Evolutionary conservation across 1,140 invertebrate genomes (phyloP).

Genomic region (Microplitis mediator): DNA sequence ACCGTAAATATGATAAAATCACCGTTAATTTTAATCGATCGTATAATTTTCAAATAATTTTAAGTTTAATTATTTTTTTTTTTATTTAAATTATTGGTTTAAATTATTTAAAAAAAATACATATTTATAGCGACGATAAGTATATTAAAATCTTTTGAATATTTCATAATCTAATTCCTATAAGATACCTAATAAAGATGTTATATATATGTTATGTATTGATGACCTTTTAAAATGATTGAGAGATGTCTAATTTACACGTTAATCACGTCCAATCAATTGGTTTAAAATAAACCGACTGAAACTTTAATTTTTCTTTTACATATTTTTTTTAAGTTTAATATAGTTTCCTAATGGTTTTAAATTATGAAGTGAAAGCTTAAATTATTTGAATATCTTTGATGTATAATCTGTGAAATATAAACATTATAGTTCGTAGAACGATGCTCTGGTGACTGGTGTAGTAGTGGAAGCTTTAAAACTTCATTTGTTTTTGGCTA

Average conservation of each 20-base stretch:
- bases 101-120: too few species aligned
- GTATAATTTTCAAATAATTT: neutral
- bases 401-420: neutral
- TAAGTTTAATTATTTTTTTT: neutral
- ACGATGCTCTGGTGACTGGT: neutral
- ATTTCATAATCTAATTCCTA: too few species aligned
- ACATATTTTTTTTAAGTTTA: neutral
- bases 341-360: neutral
- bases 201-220: neutral
- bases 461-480: neutral
- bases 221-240: neutral
- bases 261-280: neutral
- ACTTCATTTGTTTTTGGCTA: constrained; percentile 26
- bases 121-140: too few species aligned
- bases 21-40: neutral
- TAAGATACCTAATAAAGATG: too few species aligned
- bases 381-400: neutral
- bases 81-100: too few species aligned
- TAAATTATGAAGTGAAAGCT: neutral
- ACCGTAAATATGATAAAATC: neutral
- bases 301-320: neutral
- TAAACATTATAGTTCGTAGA: neutral
- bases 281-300: neutral
- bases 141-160: neutral
- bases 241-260: neutral